These are phyloP conservation scores for Drosophila mojavensis DNA, from an alignment of 1,140 invertebrate species.

Conservation along the genomic window DNA sequence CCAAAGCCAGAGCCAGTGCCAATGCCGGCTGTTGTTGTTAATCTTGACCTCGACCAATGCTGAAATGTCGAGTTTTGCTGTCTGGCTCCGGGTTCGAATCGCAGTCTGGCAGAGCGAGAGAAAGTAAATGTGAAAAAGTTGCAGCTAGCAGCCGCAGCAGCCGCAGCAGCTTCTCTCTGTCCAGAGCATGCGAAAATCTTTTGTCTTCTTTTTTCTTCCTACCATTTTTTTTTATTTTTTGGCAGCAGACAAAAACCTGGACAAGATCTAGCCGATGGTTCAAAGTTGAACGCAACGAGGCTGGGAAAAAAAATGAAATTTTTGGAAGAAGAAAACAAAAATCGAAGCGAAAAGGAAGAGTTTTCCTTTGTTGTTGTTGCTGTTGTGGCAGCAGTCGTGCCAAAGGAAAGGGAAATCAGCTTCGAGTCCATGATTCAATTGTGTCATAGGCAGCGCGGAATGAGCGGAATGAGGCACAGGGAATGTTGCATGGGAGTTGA, in stretches of 20 bases:
- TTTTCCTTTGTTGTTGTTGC: constrained; percentile 11
- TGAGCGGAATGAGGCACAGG: not conserved
- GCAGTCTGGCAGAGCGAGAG: constrained; percentile 44
- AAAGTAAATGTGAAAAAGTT: constrained; percentile 64
- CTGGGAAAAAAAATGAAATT: constrained; percentile 11
- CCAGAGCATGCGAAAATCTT: constrained; percentile 37
- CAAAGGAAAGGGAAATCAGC: constrained; percentile 47
- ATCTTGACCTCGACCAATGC: constrained; percentile 77
- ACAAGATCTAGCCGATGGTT: constrained; percentile 29
- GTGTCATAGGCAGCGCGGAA: constrained; percentile 32
- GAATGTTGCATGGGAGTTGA: not conserved
- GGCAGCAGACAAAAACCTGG: constrained; percentile 21
- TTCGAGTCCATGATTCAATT: constrained; percentile 19
- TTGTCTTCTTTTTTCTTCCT: not conserved
- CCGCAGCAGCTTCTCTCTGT: constrained; percentile 31
- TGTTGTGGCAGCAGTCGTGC: constrained; percentile 24
- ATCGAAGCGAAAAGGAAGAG: constrained; percentile 37
- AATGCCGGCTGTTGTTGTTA: constrained; percentile 61
- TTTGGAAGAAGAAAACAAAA: not conserved
- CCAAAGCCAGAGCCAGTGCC: constrained; percentile 7
- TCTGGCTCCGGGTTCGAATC: constrained; percentile 39
- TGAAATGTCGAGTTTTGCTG: constrained; percentile 52
- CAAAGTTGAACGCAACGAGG: constrained; percentile 39
- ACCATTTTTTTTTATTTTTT: constrained; percentile 7
- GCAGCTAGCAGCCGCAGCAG: constrained; percentile 46